Evolutionary conservation across 2,888 invertebrate genomes (phyloP), one percentile per base, ranked within the genome.

Genomic region (Callyntrura sp.): DNA sequence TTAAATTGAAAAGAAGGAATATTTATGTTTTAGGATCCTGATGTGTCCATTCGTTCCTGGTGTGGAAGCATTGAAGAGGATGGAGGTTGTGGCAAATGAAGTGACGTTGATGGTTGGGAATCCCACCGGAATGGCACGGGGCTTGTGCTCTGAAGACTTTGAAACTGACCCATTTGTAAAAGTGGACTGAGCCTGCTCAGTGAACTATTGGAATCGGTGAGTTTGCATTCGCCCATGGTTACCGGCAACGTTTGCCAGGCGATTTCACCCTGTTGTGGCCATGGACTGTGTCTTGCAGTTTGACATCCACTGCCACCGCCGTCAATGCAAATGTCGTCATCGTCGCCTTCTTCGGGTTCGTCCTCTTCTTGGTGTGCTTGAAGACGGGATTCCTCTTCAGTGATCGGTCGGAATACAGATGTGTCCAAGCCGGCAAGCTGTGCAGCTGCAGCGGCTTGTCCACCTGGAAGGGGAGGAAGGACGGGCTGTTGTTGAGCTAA

Each of bases 401-500:
- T 68, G 25, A 93, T 91, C 8, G 93, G 92, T 45, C 92, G 90
- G 83, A 93, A 93, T 51, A 92, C 84, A 51, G 90, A 92, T 2
- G 92, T 78, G 28, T 92, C 92, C 65, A 92, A 81, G 35, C 90
- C 92, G 4, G 82, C 78, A n/a, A 85, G 62, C 62, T 90, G 90
- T 25, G 83, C 91, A 23, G 76, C 79, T 2, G 85, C 85, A 65
- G 82, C 86, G 17, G 90, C 90, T 62, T 90, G 90, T 45, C 90
- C 95, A 17, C 97, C 96, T 91, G 97, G 94, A 8, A 97, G 97
- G 8, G 97, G 97, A 9, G 97, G 97, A 93, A 97, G 95, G 79
- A 97, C 97, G 94, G 97, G 97, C 93, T 97, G 97, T 94, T 92
- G 92, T 94, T 98, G 98, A 48, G 97, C 97, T 93, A 98, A 96